A percentile compares a stretch with the other conserved stretches of the same genome.
Conservation (phyloP, 2,113 vertebrate species). For the Sorex araneus region DNA sequence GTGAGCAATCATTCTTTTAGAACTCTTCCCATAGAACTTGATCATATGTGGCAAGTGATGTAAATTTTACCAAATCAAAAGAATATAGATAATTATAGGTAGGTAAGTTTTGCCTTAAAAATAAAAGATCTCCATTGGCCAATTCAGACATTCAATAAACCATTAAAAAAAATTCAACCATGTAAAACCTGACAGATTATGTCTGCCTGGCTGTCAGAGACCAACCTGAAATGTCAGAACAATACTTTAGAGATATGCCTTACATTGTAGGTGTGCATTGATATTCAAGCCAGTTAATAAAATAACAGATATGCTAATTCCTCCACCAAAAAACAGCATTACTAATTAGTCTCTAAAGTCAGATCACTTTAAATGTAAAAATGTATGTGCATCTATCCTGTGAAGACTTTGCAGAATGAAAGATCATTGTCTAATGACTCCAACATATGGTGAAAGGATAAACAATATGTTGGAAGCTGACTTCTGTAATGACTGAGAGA, state of each 20-base stretch:
- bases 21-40: not conserved
- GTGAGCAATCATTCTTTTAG: not conserved
- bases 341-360: conserved; percentile 79
- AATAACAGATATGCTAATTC: conserved; percentile 83
- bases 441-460: conserved; percentile 40
- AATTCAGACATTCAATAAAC: conserved; percentile 44
- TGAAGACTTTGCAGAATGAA: conserved; percentile 29
- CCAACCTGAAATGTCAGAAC: conserved; percentile 76
- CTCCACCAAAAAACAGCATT: conserved; percentile 69
- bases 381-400: conserved; percentile 5
- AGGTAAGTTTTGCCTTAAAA: not conserved
- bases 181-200: conserved; percentile 71
- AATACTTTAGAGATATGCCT: conserved; percentile 76
- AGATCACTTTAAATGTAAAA: conserved; percentile 66
- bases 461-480: conserved; percentile 56
- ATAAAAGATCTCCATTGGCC: not conserved
- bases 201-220: conserved; percentile 65
- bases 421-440: conserved; percentile 61
- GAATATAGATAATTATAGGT: not conserved
- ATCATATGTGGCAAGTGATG: not conserved
- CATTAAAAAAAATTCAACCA: conserved; percentile 46
- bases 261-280: conserved; percentile 70
- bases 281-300: conserved; percentile 80
- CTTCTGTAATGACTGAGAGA: conserved; percentile 23
- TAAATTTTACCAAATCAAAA: not conserved